Conservation (phyloP, 2,888 invertebrate genomes). For the Apodemia zela region DNA sequence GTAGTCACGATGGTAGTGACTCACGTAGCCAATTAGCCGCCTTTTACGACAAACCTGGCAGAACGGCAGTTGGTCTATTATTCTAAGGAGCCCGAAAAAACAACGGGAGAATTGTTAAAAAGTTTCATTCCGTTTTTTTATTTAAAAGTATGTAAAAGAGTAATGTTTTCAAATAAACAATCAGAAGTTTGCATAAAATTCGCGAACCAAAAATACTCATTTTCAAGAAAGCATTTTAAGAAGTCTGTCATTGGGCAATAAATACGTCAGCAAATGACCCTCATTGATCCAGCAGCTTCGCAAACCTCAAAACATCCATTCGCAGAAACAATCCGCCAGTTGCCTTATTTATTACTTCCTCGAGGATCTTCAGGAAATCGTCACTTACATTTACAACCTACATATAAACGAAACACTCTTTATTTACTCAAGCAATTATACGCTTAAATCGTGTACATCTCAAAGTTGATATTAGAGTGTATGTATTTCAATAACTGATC, state of each 20-base stretch:
- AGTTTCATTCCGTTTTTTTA: no score
- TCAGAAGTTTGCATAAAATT: neutral
- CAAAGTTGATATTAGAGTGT: conserved; percentile 15
- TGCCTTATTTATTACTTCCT: conserved; percentile 44
- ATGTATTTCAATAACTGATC: conserved; percentile 1
- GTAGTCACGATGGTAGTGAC: no score
- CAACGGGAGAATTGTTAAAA: no score
- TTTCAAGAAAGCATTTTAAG: neutral
- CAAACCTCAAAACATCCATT: conserved; percentile 13
- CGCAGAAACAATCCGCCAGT: conserved; percentile 34
- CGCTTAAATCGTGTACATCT: neutral
- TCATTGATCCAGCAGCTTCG: conserved; percentile 11
- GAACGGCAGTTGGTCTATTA: no score
- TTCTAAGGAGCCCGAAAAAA: no score
- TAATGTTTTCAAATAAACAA: no score
- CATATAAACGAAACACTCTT: conserved; percentile 19
- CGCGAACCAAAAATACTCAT: neutral
- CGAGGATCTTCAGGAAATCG: conserved; percentile 41
- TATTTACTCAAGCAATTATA: conserved; percentile 19
- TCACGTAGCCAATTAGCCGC: no score
- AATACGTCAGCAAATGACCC: conserved; percentile 3
- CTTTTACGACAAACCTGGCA: no score
- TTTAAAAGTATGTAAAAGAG: no score
- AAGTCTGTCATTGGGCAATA: neutral
- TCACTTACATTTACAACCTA: conserved; percentile 37